Percentiles rank a stretch among this genome's conserved stretches.
Evolutionary conservation across 1,140 invertebrate species (phyloP).

Genomic region (Cydia splendana): DNA sequence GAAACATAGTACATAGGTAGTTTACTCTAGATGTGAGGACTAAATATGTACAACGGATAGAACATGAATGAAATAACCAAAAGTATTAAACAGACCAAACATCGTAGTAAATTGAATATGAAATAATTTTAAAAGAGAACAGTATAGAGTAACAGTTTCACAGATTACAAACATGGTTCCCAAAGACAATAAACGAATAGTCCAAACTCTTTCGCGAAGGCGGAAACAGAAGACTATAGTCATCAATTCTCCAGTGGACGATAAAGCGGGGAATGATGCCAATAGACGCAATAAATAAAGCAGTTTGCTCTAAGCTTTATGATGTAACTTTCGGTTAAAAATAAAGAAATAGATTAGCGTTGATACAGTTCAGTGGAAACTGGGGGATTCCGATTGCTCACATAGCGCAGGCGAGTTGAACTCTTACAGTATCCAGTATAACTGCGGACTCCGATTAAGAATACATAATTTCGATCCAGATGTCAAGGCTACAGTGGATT

Average conservation of each 20-base stretch:
- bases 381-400: not conserved
- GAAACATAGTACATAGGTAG: too few species aligned
- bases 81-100: not conserved
- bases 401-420: slow-evolving; percentile 8
- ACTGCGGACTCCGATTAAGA: not conserved
- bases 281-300: slow-evolving; percentile 48
- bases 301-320: slow-evolving; percentile 42
- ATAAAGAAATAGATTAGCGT: slow-evolving; percentile 39
- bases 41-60: too few species aligned
- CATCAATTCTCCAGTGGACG: slow-evolving; percentile 35
- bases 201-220: not conserved
- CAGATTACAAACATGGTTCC: not conserved
- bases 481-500: not conserved
- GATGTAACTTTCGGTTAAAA: slow-evolving; percentile 46
- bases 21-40: too few species aligned
- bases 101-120: not conserved
- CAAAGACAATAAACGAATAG: not conserved
- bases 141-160: not conserved
- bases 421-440: not conserved
- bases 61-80: not conserved
- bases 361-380: slow-evolving; percentile 12
- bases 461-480: not conserved
- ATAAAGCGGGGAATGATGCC: slow-evolving; percentile 47
- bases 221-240: slow-evolving; percentile 21
- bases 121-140: not conserved